A percentile compares a stretch with the other conserved stretches of the same genome.
phyloP scores from a whole-genome alignment of 1,140 invertebrate genomes.

The Myzus persicae region DNA sequence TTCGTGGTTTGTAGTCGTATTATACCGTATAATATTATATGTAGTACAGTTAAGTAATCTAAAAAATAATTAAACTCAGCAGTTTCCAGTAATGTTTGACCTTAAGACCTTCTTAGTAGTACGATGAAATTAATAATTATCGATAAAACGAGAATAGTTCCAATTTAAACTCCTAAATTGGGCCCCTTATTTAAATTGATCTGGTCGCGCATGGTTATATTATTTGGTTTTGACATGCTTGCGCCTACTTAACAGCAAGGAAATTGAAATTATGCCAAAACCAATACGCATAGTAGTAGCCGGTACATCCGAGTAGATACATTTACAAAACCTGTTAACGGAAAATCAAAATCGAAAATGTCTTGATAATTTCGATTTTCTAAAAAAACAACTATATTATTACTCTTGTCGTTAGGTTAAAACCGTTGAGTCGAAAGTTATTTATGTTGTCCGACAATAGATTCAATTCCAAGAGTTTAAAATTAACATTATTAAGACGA shows the following conservation, averaged over 20 bases:
- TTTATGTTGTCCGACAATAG: neutral
- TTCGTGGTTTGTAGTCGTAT: neutral
- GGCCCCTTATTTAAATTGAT: slow-evolving; percentile 23
- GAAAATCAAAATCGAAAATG: neutral
- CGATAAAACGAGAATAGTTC: slow-evolving; percentile 25
- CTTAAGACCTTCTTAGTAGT: neutral
- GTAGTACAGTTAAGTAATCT: slow-evolving; percentile 15
- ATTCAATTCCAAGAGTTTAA: neutral
- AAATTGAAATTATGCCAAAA: neutral
- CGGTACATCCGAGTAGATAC: neutral
- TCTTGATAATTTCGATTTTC: neutral
- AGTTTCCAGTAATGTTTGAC: slow-evolving; percentile 20
- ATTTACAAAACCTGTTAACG: neutral
- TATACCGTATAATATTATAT: neutral
- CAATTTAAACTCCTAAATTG: slow-evolving; percentile 9
- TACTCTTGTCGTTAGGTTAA: neutral
- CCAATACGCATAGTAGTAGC: neutral
- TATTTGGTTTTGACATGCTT: neutral
- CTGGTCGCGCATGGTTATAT: neutral
- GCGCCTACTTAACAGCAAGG: neutral
- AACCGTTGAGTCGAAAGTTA: neutral
- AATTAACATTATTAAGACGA: neutral
- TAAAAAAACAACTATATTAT: neutral
- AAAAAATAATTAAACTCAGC: slow-evolving; percentile 2
- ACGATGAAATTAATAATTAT: slow-evolving; percentile 13